Conservation (phyloP, 2,888 invertebrate species). For the Erebia palarica region DNA sequence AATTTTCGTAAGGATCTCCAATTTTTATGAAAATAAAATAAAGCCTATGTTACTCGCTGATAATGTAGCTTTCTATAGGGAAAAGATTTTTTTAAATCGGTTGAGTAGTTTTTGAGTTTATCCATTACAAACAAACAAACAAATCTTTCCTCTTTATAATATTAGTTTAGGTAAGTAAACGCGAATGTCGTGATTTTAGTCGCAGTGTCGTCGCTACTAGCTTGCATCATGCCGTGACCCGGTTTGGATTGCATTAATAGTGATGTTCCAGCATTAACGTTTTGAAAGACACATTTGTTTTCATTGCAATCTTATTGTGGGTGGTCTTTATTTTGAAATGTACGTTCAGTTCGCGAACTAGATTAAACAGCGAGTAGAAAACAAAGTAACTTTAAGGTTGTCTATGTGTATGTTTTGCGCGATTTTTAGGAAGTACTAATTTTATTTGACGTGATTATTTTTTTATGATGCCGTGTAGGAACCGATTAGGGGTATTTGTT, state of each 20-base stretch:
- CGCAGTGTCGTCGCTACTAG: slow-evolving; percentile 9
- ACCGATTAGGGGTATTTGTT: too few relatives aligned
- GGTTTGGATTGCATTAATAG: slow-evolving; percentile 29
- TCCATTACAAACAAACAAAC: too few relatives aligned
- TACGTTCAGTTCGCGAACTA: slow-evolving; percentile 13
- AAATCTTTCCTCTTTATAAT: too few relatives aligned
- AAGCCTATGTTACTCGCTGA: too few relatives aligned
- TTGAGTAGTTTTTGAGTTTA: too few relatives aligned
- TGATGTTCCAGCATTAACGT: slow-evolving; percentile 32
- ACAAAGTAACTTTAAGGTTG: not conserved
- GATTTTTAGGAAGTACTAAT: not conserved
- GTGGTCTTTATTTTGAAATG: slow-evolving; percentile 23
- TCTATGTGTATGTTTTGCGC: not conserved
- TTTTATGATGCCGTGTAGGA: too few relatives aligned
- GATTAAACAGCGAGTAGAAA: slow-evolving; percentile 1
- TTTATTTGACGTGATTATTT: too few relatives aligned
- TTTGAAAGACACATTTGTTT: slow-evolving; percentile 37
- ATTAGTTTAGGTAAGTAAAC: too few relatives aligned
- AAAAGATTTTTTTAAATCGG: too few relatives aligned
- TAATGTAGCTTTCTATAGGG: too few relatives aligned
- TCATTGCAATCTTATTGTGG: slow-evolving; percentile 32
- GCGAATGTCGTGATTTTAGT: slow-evolving; percentile 32
- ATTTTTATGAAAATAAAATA: too few relatives aligned
- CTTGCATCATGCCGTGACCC: slow-evolving; percentile 28
- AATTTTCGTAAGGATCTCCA: too few relatives aligned